Evolutionary conservation across 2,888 invertebrate genomes (phyloP), one percentile per base, ranked within the genome.

Genomic region (Smittia aterrima): DNA sequence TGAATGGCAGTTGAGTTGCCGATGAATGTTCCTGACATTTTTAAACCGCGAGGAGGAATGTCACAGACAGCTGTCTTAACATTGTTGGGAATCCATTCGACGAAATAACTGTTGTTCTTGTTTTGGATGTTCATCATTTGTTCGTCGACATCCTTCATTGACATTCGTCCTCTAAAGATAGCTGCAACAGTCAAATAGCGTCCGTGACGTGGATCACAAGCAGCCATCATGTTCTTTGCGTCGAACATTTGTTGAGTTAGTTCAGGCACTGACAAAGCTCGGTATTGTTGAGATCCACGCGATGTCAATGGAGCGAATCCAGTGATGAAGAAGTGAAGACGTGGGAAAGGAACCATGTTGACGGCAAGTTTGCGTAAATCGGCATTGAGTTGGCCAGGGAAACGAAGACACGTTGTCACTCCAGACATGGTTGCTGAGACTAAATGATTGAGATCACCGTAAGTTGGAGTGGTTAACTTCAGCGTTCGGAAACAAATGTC

Each of bases 291-390:
- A 77, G 86, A 87, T 11, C 85, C 86, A 62, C 89, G 84, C 1
- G 90, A 87, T 1, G 92, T 92, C 40, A 93, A 84, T 0, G 93
- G 93, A 4, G 93, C 93, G 80, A 93, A 90, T 27, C 89, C 93
- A 74, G 94, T 92, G 85, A 95, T 92, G 82, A 95, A 94, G 86
- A 95, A 94, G 81, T 94, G 94, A 64, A 94, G 85, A 77, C 93
- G 89, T 75, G 95, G 95, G 84, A 95, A 95, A n/a, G 95, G 95
- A 13, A 95, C 94, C 95, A 95, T 95, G 82, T 95, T 95, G 7
- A 95, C 93, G 18, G 92, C 92, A 76, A 93, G 84, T 83, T 95
- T 91, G 75, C 95, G 87, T 73, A 95, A 85, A 84, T 95, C 95
- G 6, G 95, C 95, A 79, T 95, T 96, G 79, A 95, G 81, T 80